Percentiles rank a stretch among this genome's conserved stretches.
Conservation (phyloP, 2,113 vertebrate species). For the Engraulis encrasicolus region DNA sequence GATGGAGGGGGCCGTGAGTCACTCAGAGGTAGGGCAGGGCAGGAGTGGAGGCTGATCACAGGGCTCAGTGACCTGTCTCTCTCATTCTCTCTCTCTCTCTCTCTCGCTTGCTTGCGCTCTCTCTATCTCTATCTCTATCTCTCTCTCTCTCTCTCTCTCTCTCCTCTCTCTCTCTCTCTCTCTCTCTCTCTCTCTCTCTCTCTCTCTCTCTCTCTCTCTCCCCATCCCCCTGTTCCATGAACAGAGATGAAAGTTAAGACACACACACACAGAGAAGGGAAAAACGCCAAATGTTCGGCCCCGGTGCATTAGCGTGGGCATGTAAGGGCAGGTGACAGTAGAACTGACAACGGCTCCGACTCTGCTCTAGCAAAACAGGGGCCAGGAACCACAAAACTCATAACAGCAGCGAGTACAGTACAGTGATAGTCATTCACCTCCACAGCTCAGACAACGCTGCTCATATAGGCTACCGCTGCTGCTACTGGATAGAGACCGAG, state of each 20-base stretch:
- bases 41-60: not conserved
- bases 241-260: not conserved
- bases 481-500: too few species aligned
- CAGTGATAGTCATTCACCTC: too few species aligned
- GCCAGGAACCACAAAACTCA: not conserved
- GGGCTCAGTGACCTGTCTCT: not conserved
- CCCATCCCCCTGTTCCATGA: not conserved
- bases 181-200: too few species aligned
- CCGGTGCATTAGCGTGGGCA: not conserved
- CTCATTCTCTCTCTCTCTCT: too few species aligned
- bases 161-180: too few species aligned
- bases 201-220: too few species aligned
- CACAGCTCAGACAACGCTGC: not conserved
- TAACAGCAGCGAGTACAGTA: too few species aligned
- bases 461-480: too few species aligned
- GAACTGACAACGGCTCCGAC: not conserved
- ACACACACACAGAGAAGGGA: not conserved
- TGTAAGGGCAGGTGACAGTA: not conserved
- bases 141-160: too few species aligned
- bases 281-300: not conserved
- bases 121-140: too few species aligned
- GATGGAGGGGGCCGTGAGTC: not conserved
- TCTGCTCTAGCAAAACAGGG: not conserved
- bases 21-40: not conserved
- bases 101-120: too few species aligned